Percentiles rank a stretch among this genome's conserved stretches.
These are phyloP conservation scores for Pantherophis vulpinus DNA, from an alignment of 2,797 vertebrate genomes.

Conservation along the genomic window DNA sequence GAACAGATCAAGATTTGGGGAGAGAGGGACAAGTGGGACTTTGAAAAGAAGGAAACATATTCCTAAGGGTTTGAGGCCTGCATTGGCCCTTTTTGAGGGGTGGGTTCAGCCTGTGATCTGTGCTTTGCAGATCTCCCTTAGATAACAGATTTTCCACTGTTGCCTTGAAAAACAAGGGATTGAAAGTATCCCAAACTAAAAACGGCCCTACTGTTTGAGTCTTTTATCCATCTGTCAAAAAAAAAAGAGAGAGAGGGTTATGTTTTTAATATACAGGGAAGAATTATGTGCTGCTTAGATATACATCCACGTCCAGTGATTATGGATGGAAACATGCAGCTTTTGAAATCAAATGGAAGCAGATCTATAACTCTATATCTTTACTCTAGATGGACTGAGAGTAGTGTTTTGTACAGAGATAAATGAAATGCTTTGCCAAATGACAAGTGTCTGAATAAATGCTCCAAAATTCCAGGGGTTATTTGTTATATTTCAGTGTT, in stretches of 20 bases:
- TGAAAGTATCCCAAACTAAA: background rate
- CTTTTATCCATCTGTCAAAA: no score
- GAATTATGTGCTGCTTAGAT: background rate
- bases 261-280: background rate
- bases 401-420: background rate
- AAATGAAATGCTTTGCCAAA: conserved; percentile 37
- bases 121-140: background rate
- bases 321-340: background rate
- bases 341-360: background rate
- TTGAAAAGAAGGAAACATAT: background rate
- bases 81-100: background rate
- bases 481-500: background rate
- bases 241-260: background rate
- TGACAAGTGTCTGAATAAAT: background rate
- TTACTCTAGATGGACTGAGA: accelerated
- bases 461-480: background rate
- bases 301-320: background rate
- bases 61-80: background rate
- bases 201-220: background rate
- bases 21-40: background rate
- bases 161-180: background rate
- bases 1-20: background rate
- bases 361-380: background rate
- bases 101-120: background rate
- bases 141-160: background rate